Base-by-base conservation (phyloP, 2,113 vertebrate species). In the Cebus imitator region DNA sequence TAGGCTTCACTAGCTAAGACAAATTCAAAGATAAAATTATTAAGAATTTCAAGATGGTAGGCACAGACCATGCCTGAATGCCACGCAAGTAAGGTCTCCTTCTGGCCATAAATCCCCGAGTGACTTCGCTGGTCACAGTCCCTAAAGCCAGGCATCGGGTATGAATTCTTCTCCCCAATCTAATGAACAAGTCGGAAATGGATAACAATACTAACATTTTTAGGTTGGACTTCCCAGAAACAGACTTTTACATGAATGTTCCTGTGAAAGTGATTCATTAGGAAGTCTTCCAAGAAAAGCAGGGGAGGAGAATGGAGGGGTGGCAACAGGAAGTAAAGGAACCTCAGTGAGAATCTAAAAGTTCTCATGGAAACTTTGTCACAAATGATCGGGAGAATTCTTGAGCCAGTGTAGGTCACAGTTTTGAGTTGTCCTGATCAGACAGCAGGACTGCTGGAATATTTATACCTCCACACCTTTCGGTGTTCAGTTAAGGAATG, bases 211-310 rank as follows among this genome's bases (percentile, higher is more conserved):
- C 2, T 37, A 45, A 90, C 9, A 80, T 35, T 58, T 97, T 85
- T 80, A 81, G 66, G 25, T 88, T 88, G 55, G 5, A 64, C 81
- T 97, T 95, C 88, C 13, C 20, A 70, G 80, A 92, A 64, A 48
- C 45, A 88, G 45, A 81, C 5, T 32, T 14, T 21, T 32, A 72
- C 27, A 35, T 75, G 35, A 61, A 52, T 83, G 4, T 17, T 87
- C 25, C 32, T 70, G 43, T 86, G 37, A 86, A 81, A 66, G 40
- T 52, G 48, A 81, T 73, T 91, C 45, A 43, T 76, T 52, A 48
- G 58, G 10, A 95, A 48, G 8, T 75, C 58, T 96, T 92, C 43
- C 43, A 43, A 78, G 50, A 45, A 83, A 78, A 43, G 0, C 4
- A 3, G 43, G 10, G 12, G 11, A 45, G 50, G 37, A 75, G 64